Percentiles rank a stretch among this genome's conserved stretches.
phyloP scores from a whole-genome alignment of 2,797 vertebrate species.

The Smutsia temminckii region DNA sequence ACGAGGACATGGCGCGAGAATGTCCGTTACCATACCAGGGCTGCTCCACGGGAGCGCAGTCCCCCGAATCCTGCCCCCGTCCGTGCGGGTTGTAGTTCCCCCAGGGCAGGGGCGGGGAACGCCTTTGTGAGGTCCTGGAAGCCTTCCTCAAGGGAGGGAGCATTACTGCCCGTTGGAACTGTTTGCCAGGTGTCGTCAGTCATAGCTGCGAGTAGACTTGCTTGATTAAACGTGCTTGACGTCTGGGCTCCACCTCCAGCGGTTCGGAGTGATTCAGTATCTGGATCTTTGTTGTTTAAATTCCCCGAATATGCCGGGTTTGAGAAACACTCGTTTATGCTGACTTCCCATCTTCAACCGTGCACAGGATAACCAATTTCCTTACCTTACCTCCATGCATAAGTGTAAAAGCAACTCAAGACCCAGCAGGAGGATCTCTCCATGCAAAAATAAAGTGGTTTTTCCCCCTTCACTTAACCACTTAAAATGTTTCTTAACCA shows the following conservation, averaged over 20 bases:
- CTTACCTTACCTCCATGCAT: neutral
- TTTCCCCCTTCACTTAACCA: neutral
- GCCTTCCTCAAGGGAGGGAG: neutral
- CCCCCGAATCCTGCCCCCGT: neutral
- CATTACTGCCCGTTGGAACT: fast-evolving
- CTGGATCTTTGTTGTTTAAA: neutral
- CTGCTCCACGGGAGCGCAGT: neutral
- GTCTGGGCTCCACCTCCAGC: neutral
- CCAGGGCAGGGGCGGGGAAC: fast-evolving
- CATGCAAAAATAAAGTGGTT: neutral
- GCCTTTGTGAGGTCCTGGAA: neutral
- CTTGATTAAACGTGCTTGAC: no score
- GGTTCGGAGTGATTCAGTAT: neutral
- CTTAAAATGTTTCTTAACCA: neutral
- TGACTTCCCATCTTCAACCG: neutral
- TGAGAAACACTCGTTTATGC: neutral
- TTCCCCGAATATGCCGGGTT: neutral
- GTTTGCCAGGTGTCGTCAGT: fast-evolving
- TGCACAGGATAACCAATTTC: neutral
- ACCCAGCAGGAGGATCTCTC: neutral
- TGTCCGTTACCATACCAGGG: fast-evolving
- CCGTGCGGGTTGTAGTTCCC: neutral
- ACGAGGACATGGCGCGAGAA: neutral
- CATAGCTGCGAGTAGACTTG: neutral
- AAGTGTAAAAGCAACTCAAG: neutral